Evolutionary conservation across 2,888 invertebrate species (phyloP).

Genomic region (Melanotus villosus): DNA sequence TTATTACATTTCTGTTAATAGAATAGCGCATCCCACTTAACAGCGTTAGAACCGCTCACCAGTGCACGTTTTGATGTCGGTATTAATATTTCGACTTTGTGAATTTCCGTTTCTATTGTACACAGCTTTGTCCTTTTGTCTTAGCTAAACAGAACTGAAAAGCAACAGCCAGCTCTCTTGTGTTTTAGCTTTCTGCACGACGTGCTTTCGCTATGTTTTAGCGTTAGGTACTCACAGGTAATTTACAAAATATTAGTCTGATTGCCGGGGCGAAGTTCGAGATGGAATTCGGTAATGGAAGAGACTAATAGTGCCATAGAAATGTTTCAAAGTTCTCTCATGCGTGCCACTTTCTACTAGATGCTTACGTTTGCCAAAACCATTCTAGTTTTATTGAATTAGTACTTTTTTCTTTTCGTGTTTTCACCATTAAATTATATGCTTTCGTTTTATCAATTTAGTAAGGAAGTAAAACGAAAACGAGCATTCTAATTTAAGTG

Average conservation of each 20-base stretch:
- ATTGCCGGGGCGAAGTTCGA: neutral
- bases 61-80: constrained; percentile 10
- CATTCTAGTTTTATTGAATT: too few relatives aligned
- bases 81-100: constrained; percentile 17
- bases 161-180: constrained; percentile 6
- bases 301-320: too few relatives aligned
- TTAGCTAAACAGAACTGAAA: neutral
- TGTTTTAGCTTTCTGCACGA: neutral
- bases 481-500: too few relatives aligned
- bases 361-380: too few relatives aligned
- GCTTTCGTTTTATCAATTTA: too few relatives aligned
- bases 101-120: constrained; percentile 10
- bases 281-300: neutral
- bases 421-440: too few relatives aligned
- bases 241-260: neutral
- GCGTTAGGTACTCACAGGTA: neutral
- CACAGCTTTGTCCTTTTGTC: constrained; percentile 11
- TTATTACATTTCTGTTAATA: constrained; percentile 33
- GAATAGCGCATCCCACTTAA: constrained; percentile 21
- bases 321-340: too few relatives aligned
- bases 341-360: too few relatives aligned
- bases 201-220: neutral
- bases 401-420: too few relatives aligned
- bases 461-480: too few relatives aligned
- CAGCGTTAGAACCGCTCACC: neutral